These are phyloP conservation scores for Wasmannia auropunctata DNA, from an alignment of 1,140 invertebrate genomes.

Conservation along the genomic window DNA sequence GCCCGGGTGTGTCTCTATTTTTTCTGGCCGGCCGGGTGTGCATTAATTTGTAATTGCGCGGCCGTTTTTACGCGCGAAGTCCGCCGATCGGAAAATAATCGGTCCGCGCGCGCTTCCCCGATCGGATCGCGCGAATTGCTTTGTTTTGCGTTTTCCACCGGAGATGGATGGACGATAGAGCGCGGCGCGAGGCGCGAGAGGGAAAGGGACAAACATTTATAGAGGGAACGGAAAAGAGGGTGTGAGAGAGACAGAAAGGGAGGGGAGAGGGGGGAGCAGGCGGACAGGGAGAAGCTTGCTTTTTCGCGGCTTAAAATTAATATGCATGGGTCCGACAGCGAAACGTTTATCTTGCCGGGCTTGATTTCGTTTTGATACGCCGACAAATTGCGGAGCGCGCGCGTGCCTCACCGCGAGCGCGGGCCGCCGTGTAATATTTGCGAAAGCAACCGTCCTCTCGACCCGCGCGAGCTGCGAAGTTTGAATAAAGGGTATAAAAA, in stretches of 20 bases:
- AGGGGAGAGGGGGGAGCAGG: neutral
- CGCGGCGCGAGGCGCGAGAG: neutral
- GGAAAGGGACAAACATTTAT: conserved; percentile 23
- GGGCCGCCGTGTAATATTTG: conserved; percentile 63
- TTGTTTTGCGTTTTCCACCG: conserved; percentile 72
- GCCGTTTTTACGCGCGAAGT: conserved; percentile 80
- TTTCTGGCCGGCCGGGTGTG: conserved; percentile 71
- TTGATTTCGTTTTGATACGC: conserved; percentile 85
- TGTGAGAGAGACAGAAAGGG: neutral
- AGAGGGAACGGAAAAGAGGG: conserved; percentile 8
- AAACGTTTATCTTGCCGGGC: conserved; percentile 84
- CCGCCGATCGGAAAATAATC: conserved; percentile 83
- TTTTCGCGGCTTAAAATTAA: conserved; percentile 85
- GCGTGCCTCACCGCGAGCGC: conserved; percentile 60
- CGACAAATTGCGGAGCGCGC: conserved; percentile 81
- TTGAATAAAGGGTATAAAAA: conserved; percentile 26
- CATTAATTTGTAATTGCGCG: conserved; percentile 80
- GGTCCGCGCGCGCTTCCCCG: conserved; percentile 69
- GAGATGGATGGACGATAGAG: conserved; percentile 55
- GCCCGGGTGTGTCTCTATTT: conserved; percentile 67
- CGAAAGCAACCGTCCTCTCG: conserved; percentile 26
- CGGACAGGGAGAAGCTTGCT: conserved; percentile 68
- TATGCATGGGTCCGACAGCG: conserved; percentile 83
- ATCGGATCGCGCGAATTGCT: conserved; percentile 68
- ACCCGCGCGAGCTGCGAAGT: neutral